Conservation (phyloP, 1,140 invertebrate species). For the Drusus annulatus region DNA sequence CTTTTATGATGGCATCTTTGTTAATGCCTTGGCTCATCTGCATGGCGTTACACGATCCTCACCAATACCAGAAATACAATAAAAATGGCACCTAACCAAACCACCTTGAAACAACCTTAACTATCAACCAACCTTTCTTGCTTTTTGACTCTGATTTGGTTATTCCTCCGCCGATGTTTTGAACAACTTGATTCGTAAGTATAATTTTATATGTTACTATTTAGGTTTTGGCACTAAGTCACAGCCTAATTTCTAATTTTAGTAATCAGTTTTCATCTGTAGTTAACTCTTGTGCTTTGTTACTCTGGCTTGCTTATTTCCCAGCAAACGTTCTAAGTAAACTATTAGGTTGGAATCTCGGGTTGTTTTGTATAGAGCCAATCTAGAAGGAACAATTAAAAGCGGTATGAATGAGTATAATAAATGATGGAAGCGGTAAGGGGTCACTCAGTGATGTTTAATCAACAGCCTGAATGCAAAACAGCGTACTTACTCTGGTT, state of each 20-base stretch:
- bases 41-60: background rate
- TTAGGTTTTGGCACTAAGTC: too few species aligned
- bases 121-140: background rate
- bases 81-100: background rate
- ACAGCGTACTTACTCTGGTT: slow-evolving; percentile 27
- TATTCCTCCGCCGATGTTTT: too few species aligned
- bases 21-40: slow-evolving; percentile 35
- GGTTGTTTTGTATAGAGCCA: slow-evolving; percentile 32
- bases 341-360: background rate
- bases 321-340: background rate
- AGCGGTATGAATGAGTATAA: slow-evolving; percentile 30
- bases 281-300: too few species aligned
- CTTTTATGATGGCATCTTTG: slow-evolving; percentile 41
- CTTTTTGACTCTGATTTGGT: too few species aligned
- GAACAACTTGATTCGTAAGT: too few species aligned
- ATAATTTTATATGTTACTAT: too few species aligned
- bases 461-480: slow-evolving; percentile 28
- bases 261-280: too few species aligned
- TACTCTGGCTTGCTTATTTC: too few species aligned
- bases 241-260: too few species aligned
- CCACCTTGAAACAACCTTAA: background rate
- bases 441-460: slow-evolving; percentile 32
- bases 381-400: slow-evolving; percentile 41
- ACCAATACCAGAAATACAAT: background rate
- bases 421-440: slow-evolving; percentile 17